Percentiles rank a stretch among this genome's conserved stretches.
These are phyloP conservation scores for Amblyjoppa fuscipennis DNA, from an alignment of 2,888 invertebrate genomes.

Conservation along the genomic window DNA sequence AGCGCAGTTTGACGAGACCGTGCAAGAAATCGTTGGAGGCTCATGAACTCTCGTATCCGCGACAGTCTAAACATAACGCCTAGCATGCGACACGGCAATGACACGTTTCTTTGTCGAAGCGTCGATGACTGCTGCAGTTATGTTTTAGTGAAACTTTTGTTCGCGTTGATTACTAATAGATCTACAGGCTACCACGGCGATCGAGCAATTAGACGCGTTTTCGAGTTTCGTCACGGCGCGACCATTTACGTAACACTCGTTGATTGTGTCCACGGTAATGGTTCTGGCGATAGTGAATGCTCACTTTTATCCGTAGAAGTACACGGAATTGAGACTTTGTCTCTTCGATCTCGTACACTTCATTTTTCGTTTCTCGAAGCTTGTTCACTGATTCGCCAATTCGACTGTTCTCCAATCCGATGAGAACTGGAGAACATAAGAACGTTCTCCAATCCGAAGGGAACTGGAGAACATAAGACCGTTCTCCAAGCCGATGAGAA, in stretches of 20 bases:
- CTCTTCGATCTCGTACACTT: slow-evolving; percentile 32
- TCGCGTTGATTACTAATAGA: slow-evolving; percentile 23
- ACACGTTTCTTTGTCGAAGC: slow-evolving; percentile 25
- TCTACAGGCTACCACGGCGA: not conserved
- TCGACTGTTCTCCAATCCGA: no score
- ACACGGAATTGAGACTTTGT: slow-evolving; percentile 30
- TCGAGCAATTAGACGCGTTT: slow-evolving; percentile 47
- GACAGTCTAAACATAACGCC: not conserved
- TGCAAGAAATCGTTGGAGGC: not conserved
- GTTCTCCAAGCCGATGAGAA: no score
- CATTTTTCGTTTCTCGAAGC: slow-evolving; percentile 9
- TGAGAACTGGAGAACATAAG: no score
- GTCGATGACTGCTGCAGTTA: slow-evolving; percentile 4
- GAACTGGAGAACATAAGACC: no score
- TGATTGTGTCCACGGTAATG: slow-evolving; percentile 40
- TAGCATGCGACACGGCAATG: not conserved
- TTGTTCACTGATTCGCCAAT: slow-evolving; percentile 53
- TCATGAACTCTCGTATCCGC: not conserved
- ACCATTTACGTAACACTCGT: slow-evolving; percentile 46
- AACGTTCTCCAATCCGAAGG: no score
- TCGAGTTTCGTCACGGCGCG: slow-evolving; percentile 47
- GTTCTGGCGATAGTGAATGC: not conserved
- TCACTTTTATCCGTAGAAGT: slow-evolving; percentile 24
- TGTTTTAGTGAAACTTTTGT: slow-evolving; percentile 32
- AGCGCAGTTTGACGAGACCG: slow-evolving; percentile 13